Evolutionary conservation across 1,140 invertebrate genomes (phyloP), one percentile per base, ranked within the genome.

Genomic region (Maniola jurtina): DNA sequence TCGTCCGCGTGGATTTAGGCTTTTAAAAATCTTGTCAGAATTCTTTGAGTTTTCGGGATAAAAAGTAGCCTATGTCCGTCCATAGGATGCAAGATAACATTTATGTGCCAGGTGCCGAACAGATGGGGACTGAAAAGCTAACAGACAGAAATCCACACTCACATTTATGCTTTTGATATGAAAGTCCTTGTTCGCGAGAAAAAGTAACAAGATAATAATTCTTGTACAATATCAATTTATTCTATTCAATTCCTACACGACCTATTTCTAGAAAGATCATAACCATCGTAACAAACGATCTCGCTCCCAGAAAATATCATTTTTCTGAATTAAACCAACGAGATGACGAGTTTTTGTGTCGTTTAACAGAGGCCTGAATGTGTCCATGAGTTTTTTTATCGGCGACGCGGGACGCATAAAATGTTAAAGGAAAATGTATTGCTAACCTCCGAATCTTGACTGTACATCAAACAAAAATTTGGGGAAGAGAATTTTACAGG

Each of bases 311-410:
- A 52, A 25, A 52, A 52, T 52, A 52, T 52, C 48, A 52, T 52
- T 52, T 50, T 61, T 50, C 33, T 25, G 25, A 61, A 61, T 61
- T 61, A 64, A 64, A 57, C 45, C 55, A 36, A 64, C 62, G 47
- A 64, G 33, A 7, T 36, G 59, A 50, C 33, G 54, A 64, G 50
- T 54, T 52, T 52, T 52, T 52, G 48, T 52, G 14, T 25, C 48
- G 48, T 52, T 52, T 25, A 52, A 52, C 48, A 25, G 0, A 16
- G 48, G 14, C 48, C 48, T 52, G 48, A 52, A 52, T 40, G 52
- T 56, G 52, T 55, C 38, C 38, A 64, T 64, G 54, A 64, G 52
- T 64, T 64, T 64, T 55, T 64, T 64, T 64, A 64, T 64, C 38
- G 61, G 34, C 54, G 54, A 45, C 52, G 40, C 15, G 61, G 61